A percentile compares a stretch with the other conserved stretches of the same genome.
phyloP scores from a whole-genome alignment of 2,888 invertebrate species.

The Rutpela maculata region DNA sequence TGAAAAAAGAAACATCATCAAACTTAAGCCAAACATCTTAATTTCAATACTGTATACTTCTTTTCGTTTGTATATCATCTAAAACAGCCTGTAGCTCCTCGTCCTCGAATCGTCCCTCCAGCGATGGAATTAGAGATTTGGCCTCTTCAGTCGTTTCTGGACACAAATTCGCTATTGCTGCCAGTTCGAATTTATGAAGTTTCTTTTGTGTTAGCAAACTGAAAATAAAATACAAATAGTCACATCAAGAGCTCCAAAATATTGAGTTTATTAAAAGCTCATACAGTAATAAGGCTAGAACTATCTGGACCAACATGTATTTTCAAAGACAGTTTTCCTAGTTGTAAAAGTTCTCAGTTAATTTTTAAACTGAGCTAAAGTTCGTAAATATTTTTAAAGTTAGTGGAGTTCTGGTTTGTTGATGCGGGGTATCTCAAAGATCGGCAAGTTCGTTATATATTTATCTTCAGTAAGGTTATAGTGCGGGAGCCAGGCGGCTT shows the following conservation, averaged over 20 bases:
- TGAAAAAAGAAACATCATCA: neutral
- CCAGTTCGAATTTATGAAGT: slow-evolving; percentile 98
- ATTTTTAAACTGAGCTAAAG: too few species aligned
- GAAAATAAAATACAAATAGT: slow-evolving; percentile 65
- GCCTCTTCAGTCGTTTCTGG: slow-evolving; percentile 99
- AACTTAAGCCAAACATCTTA: neutral
- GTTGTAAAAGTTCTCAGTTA: too few species aligned
- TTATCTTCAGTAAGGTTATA: too few species aligned
- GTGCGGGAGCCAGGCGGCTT: too few species aligned
- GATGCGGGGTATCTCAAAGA: too few species aligned
- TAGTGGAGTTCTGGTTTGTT: too few species aligned
- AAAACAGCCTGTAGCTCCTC: slow-evolving; percentile 97
- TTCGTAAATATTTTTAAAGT: too few species aligned
- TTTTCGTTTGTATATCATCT: slow-evolving; percentile 98
- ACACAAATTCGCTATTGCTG: slow-evolving; percentile 97
- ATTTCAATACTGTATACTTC: slow-evolving; percentile 94
- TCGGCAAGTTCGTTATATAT: too few species aligned
- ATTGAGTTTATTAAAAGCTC: too few species aligned
- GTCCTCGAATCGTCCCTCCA: slow-evolving; percentile 98
- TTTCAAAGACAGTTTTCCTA: too few species aligned
- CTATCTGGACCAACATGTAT: too few species aligned
- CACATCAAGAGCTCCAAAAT: neutral
- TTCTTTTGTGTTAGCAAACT: slow-evolving; percentile 95
- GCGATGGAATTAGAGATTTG: slow-evolving; percentile 96
- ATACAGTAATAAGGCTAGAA: too few species aligned